A percentile compares a stretch with the other conserved stretches of the same genome.
phyloP scores from a whole-genome alignment of 1,140 invertebrate genomes.

The Hycleus cichorii region DNA sequence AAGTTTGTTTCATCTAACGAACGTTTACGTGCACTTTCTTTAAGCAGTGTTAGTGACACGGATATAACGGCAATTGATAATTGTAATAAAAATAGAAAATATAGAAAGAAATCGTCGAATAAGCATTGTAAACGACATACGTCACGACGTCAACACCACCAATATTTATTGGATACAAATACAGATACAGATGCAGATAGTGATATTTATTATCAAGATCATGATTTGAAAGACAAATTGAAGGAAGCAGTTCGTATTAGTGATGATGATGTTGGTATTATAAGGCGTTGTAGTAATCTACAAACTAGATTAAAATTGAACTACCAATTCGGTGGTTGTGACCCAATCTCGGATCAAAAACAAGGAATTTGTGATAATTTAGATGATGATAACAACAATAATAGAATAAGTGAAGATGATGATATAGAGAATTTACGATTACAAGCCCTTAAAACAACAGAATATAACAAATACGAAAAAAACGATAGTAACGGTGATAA shows the following conservation, averaged over 20 bases:
- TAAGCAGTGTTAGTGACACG: conserved; percentile 35
- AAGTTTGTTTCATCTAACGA: conserved; percentile 35
- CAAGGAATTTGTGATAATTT: too few species aligned
- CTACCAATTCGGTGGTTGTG: neutral
- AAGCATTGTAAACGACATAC: neutral
- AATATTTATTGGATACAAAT: neutral
- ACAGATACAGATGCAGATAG: conserved; percentile 13
- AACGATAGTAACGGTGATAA: conserved; percentile 10
- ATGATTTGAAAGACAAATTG: conserved; percentile 21
- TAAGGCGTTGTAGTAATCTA: conserved; percentile 16
- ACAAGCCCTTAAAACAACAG: conserved; percentile 3
- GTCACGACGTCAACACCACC: neutral
- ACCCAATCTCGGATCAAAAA: too few species aligned
- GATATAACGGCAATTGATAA: conserved; percentile 3
- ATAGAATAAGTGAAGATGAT: neutral
- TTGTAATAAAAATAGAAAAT: too few species aligned
- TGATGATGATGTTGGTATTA: conserved; percentile 10
- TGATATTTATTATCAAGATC: conserved; percentile 12
- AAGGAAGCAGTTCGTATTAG: conserved; percentile 33
- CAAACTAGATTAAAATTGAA: conserved; percentile 17
- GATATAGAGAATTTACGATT: conserved; percentile 4
- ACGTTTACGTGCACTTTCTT: conserved; percentile 35
- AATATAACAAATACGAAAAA: neutral
- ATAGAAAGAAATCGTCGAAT: neutral
- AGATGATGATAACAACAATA: too few species aligned